Base-by-base conservation (phyloP, 2,888 invertebrate species). In the Synanthedon formicaeformis region DNA sequence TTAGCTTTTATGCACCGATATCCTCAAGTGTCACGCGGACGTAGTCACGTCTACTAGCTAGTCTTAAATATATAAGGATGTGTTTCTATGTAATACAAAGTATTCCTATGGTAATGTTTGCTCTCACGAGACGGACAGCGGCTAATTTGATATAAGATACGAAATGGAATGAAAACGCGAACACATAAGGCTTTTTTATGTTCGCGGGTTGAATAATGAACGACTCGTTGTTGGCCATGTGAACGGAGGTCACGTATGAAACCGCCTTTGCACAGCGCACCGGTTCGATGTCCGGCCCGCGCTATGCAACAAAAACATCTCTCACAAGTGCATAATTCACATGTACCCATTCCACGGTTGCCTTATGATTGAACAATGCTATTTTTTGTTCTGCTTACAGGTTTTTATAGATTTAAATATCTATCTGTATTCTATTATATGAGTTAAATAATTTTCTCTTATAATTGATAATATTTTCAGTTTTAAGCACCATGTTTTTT, bases 201-300 rank as follows among this genome's bases (percentile, higher is more conserved):
- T 66, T 73, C 65, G 70, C 61, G 59, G 58, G 62, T 62, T 72
- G 75, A 75, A 78, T 81, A 76, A 78, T 78, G 77, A 78, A 74
- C 68, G 68, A 67, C 69, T 66, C 65, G 71, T 74, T 75, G 75
- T 75, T 34, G 34, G 34, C 63, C 64, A 61, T 61, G 64, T 65
- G 57, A 65, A 66, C 76, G 71, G 78, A 75, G 84, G 81, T 82
- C 82, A 83, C 77, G 79, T 81, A 65, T 70, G 60, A 57, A 34
- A 34, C 34, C 10, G 34, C 34, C 34, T 34, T 34, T 34, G 34
- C 65, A 66, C 61, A 63, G 70, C 67, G 70, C 66, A 68, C 67
- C 67, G 64, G 78, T 78, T 81, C 75, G 78, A 75, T 66, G 75
- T 64, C 75, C 72, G 66, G 45, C 12, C 45, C 45, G 13, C 45